These are phyloP conservation scores for Phylloscopus collybita DNA, from an alignment of 2,797 vertebrate genomes.

Conservation along the genomic window DNA sequence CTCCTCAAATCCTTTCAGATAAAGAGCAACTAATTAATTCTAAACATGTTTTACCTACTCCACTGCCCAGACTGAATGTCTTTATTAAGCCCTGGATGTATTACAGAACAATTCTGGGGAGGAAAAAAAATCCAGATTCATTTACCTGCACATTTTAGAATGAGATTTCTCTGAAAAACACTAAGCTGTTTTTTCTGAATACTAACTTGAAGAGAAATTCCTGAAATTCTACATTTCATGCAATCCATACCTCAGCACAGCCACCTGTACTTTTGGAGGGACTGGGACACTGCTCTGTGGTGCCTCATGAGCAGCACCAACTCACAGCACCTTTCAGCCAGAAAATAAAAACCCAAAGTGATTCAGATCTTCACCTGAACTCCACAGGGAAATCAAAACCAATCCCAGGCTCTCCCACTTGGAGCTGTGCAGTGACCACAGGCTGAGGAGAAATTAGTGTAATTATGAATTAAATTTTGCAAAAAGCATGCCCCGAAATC, in stretches of 20 bases:
- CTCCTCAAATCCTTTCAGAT: not conserved
- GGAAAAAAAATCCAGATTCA: not conserved
- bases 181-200: not conserved
- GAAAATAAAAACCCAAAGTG: accelerated
- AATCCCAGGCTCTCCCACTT: not conserved
- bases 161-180: not conserved
- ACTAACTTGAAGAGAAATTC: accelerated
- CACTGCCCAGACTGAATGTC: not conserved
- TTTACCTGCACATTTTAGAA: accelerated
- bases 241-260: accelerated
- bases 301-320: not conserved
- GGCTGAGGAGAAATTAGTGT: no score
- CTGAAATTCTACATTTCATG: not conserved
- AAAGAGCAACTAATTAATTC: not conserved
- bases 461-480: not conserved
- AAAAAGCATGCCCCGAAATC: not conserved
- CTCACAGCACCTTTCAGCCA: accelerated
- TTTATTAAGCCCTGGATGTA: not conserved
- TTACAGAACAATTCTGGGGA: accelerated
- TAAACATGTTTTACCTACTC: not conserved
- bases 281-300: not conserved
- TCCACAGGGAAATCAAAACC: not conserved
- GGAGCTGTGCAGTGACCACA: not conserved
- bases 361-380: not conserved
- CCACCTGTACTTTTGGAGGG: not conserved